Evolutionary conservation across 1,140 invertebrate species (phyloP).

Genomic region (Caligus rogercresseyi): DNA sequence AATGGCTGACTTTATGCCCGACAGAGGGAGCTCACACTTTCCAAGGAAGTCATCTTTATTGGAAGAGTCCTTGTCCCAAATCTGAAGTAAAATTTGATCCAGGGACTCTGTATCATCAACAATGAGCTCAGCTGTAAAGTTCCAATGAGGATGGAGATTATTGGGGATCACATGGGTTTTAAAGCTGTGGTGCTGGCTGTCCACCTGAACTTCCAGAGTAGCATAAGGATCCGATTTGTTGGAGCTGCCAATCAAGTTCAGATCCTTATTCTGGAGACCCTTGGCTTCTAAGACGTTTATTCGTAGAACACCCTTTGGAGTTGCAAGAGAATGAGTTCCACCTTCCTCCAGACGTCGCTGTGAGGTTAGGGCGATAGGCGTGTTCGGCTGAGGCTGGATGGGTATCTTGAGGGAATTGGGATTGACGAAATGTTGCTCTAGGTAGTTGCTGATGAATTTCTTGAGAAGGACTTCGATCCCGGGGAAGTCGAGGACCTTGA

Average conservation of each 20-base stretch:
- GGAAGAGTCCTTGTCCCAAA: conserved; percentile 5
- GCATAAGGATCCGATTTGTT: conserved; percentile 14
- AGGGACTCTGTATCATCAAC: conserved; percentile 9
- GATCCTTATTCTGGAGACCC: conserved; percentile 7
- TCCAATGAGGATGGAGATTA: conserved; percentile 8
- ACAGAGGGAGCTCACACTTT: not conserved
- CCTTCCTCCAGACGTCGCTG: not conserved
- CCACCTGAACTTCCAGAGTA: not conserved
- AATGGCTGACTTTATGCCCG: not conserved
- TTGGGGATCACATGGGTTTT: conserved; percentile 4
- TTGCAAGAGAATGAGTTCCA: not conserved
- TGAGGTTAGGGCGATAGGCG: not conserved
- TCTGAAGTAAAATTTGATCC: not conserved
- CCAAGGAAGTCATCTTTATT: conserved; percentile 13
- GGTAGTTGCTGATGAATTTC: conserved; percentile 2
- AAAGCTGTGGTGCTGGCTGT: not conserved
- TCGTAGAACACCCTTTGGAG: conserved; percentile 1
- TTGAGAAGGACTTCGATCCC: not conserved
- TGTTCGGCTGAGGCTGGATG: not conserved
- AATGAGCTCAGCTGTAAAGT: not conserved
- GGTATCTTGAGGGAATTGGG: not conserved
- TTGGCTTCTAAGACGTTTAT: conserved; percentile 7
- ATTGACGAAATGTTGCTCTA: conserved; percentile 3
- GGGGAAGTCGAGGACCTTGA: conserved; percentile 3
- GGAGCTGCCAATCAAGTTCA: not conserved